A percentile compares a stretch with the other conserved stretches of the same genome.
Evolutionary conservation across 2,888 invertebrate species (phyloP).

Genomic region (Unio delphinus): DNA sequence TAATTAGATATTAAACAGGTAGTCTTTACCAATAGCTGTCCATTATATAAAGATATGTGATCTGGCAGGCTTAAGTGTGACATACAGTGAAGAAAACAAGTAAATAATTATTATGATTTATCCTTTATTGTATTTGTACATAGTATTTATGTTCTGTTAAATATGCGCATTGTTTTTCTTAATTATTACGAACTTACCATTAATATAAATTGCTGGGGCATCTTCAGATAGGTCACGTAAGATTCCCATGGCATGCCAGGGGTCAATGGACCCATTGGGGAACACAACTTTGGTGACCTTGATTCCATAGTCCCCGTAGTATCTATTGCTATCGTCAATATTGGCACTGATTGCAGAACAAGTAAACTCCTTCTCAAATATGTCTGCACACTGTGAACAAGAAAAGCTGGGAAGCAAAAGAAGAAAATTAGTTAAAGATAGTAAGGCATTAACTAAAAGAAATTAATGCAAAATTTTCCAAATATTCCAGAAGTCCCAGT

Average conservation of each 20-base stretch:
- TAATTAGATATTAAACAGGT: too few relatives aligned
- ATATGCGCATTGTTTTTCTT: neutral
- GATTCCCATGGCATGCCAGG: slow-evolving; percentile 74
- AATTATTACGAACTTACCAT: slow-evolving; percentile 58
- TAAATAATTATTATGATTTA: too few relatives aligned
- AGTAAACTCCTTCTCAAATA: slow-evolving; percentile 81
- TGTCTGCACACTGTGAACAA: slow-evolving; percentile 85
- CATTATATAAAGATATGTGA: too few relatives aligned
- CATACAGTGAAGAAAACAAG: too few relatives aligned
- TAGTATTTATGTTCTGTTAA: too few relatives aligned
- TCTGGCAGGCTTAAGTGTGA: too few relatives aligned
- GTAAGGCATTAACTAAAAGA: neutral
- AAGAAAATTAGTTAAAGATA: neutral
- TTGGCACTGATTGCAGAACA: slow-evolving; percentile 77
- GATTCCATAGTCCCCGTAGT: slow-evolving; percentile 84
- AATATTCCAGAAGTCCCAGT: too few relatives aligned
- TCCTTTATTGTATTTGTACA: too few relatives aligned
- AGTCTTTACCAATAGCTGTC: too few relatives aligned
- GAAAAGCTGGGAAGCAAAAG: slow-evolving; percentile 74
- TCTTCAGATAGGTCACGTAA: slow-evolving; percentile 64
- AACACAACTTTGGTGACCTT: slow-evolving; percentile 83
- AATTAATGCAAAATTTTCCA: too few relatives aligned
- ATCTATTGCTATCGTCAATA: slow-evolving; percentile 80
- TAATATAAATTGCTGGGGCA: slow-evolving; percentile 71
- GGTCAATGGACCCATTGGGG: slow-evolving; percentile 90